Conservation (phyloP, 2,888 invertebrate species). For the Tolmerus cingulatus region DNA sequence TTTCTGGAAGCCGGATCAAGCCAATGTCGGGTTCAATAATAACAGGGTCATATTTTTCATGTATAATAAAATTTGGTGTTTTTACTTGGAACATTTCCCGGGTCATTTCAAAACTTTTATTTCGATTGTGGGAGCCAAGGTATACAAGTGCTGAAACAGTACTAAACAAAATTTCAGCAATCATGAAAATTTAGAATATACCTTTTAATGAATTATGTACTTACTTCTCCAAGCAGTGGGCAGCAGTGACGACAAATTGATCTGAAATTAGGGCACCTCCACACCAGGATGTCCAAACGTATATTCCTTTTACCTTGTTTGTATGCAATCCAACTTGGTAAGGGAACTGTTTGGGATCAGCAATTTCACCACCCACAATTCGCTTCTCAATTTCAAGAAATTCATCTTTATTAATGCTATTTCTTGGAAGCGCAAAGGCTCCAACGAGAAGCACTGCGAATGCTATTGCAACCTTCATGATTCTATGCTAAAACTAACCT, state of each 20-base stretch:
- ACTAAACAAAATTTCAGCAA: background rate
- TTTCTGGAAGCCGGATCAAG: conserved; percentile 56
- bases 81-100: conserved; percentile 23
- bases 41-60: conserved; percentile 59
- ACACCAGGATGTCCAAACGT: background rate
- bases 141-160: conserved; percentile 5
- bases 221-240: background rate
- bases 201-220: background rate
- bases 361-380: conserved; percentile 59
- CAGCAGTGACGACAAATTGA: background rate
- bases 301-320: background rate
- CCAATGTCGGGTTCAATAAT: conserved; percentile 60
- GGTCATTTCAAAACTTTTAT: background rate
- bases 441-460: background rate
- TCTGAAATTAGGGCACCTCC: background rate
- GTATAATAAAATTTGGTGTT: conserved; percentile 54
- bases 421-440: background rate
- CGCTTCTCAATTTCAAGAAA: conserved; percentile 52
- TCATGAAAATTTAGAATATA: background rate
- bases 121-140: conserved; percentile 35
- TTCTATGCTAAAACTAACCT: background rate
- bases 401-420: background rate
- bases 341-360: conserved; percentile 57
- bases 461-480: background rate
- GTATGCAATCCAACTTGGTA: conserved; percentile 49